Base-by-base conservation (phyloP, 2,113 vertebrate genomes). In the Macquaria australasica region DNA sequence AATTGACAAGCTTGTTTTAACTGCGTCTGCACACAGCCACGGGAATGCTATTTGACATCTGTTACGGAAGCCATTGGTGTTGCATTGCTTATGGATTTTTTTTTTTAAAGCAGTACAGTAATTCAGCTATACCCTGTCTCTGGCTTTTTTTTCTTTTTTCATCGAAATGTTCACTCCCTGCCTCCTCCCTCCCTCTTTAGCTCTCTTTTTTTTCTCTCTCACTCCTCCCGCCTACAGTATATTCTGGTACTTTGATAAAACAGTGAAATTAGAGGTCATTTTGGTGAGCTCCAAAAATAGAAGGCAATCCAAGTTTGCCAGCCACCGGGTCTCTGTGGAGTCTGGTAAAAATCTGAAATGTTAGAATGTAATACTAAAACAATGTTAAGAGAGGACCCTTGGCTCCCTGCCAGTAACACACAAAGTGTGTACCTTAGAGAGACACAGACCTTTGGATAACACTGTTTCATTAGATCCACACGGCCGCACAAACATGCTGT, bases 251-350 rank as follows among this genome's bases (percentile, higher is more conserved):
- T 87, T 85, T 85, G 82, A 85, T 91, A 87, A 89, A 91, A 88
- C 88, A 66, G 85, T 82, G 89, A 92, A 94, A 91, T 92, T 91
- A 94, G 86, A 94, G 92, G 92, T 94, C 92, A 89, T 87, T 89
- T 89, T 87, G 76, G 79, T 18, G 56, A n/a, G 82, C 55, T 82
- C 91, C 82, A 89, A 87, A 93, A 93, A 93, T 94, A 94, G 92
- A 89, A 90, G 82, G 84, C 89, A 90, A 88, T 91, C 87, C 86
- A 72, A 91, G 86, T 91, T 84, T 83, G 71, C 84, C 90, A 87
- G 92, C 88, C 81, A 77, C 50, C 39, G 15, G 79, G 87, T 92
- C 85, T 89, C 91, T 77, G 87, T 69, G 89, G 89, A 93, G 90
- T 92, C 91, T 90, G 87, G 84, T 64, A 73, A 76, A 43, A 84